Base-by-base conservation (phyloP, 2,888 invertebrate genomes). In the Zaprionus bogoriensis region DNA sequence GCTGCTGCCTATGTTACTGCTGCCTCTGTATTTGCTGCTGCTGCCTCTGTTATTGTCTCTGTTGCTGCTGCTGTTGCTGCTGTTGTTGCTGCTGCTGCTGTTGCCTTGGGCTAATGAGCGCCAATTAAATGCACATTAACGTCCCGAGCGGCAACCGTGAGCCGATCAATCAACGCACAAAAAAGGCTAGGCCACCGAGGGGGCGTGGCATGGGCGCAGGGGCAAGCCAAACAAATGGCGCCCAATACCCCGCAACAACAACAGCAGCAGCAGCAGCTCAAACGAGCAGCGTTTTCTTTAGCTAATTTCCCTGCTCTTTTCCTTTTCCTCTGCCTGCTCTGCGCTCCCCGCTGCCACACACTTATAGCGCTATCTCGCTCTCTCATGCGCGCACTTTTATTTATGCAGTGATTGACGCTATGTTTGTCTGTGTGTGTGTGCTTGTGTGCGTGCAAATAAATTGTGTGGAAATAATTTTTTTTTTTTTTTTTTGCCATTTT, bases 391-490 rank as follows among this genome's bases (percentile, higher is more conserved):
- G 17, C 39, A 12, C 22, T 10, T 7, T 22, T 9, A 63, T 28
- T 61, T 50, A 36, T 54, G 62, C 74, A 54, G 53, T 71, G 70
- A 67, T 71, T 74, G 57, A 58, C 52, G 46, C 10, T 61, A 22
- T 51, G 55, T 63, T 70, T 60, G 77, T 65, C 65, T 32, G 14
- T 32, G 32, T 32, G 44, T 55, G 65, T 65, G 39, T 32, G 44
- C 53, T 61, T 65, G 39, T 58, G 59, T 63, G 74, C 63, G 78
- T 66, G 68, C 67, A 62, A 81, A 81, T 80, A 79, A 79, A 84
- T 84, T 84, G 81, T 74, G 81, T 71, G 77, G 77, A 79, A 77
- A 80, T 73, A 67, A 75, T 79, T 67, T 67, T 70, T 61, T 61
- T 67, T 42, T 64, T 42, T 41, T 27, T 41, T 52, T 19, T 58